phyloP scores from a whole-genome alignment of 2,797 vertebrate genomes.

The Enoplosus armatus region DNA sequence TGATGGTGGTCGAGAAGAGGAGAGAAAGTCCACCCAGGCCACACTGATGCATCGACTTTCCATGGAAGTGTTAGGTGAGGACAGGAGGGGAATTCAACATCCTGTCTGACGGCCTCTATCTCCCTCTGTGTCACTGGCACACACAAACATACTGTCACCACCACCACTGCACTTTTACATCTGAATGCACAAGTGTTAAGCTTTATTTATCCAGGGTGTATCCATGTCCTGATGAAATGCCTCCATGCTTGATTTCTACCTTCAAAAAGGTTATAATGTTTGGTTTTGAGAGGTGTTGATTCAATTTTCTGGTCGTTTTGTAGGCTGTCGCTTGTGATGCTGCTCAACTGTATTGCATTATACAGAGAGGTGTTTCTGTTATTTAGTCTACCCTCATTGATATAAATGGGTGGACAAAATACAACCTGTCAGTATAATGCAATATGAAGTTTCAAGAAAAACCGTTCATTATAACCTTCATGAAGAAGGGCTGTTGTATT shows the following conservation, averaged over 20 bases:
- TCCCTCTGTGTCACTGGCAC: not conserved
- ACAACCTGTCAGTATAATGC: not conserved
- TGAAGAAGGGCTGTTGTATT: not conserved
- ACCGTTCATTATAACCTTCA: no score
- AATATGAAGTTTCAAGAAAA: not conserved
- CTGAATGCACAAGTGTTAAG: not conserved
- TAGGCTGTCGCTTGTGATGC: not conserved
- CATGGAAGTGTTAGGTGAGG: conserved; percentile 21
- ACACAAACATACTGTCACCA: not conserved
- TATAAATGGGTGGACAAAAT: not conserved
- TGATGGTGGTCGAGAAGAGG: conserved; percentile 5
- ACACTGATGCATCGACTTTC: conserved; percentile 31
- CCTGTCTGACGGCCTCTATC: not conserved
- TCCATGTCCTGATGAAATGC: not conserved
- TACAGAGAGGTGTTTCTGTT: not conserved
- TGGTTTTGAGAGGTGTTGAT: not conserved
- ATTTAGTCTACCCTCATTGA: not conserved
- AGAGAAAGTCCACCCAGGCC: conserved; percentile 8
- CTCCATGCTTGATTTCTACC: not conserved
- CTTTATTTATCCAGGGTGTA: no score
- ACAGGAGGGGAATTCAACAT: not conserved
- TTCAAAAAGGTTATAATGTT: not conserved
- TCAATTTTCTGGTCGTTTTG: not conserved
- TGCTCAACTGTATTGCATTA: not conserved
- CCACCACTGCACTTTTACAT: not conserved